A percentile compares a stretch with the other conserved stretches of the same genome.
Evolutionary conservation across 2,113 vertebrate species (phyloP).

Genomic region (Poeciliopsis occidentalis): DNA sequence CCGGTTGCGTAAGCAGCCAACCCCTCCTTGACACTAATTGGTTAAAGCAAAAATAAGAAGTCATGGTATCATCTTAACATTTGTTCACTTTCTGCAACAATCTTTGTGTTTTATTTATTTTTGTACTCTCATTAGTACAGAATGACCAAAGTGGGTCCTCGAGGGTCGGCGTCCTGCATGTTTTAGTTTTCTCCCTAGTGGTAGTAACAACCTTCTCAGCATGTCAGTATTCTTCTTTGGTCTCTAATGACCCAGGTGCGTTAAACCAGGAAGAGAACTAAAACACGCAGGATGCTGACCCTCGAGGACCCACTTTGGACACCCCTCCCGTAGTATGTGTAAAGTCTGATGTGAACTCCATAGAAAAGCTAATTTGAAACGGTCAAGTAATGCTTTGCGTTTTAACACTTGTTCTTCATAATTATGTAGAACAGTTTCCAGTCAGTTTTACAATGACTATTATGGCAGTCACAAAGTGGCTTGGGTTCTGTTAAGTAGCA

Average conservation of each 20-base stretch:
- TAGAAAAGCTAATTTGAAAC: neutral
- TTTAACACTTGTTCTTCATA: neutral
- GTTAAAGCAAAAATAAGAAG: conserved; percentile 4
- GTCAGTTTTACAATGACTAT: neutral
- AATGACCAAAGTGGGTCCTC: too few species aligned
- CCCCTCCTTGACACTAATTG: conserved; percentile 36
- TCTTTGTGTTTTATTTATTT: neutral
- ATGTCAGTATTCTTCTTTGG: too few species aligned
- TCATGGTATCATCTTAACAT: neutral
- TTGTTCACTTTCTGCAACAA: too few species aligned
- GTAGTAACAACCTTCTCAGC: too few species aligned
- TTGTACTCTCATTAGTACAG: neutral
- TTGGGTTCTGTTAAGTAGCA: too few species aligned
- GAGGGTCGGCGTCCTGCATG: too few species aligned
- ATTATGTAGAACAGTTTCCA: neutral
- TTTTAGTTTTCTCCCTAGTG: too few species aligned
- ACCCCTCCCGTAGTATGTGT: neutral
- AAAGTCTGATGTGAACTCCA: neutral
- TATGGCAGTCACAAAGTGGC: neutral
- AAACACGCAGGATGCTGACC: too few species aligned
- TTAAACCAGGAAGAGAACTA: too few species aligned
- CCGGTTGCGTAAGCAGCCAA: conserved; percentile 63
- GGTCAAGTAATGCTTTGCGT: neutral
- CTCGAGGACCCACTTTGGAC: too few species aligned
- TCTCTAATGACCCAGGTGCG: too few species aligned